Percentiles rank a stretch among this genome's conserved stretches.
Conservation (phyloP, 2,888 invertebrate species). For the Sminthurinus aureus region DNA sequence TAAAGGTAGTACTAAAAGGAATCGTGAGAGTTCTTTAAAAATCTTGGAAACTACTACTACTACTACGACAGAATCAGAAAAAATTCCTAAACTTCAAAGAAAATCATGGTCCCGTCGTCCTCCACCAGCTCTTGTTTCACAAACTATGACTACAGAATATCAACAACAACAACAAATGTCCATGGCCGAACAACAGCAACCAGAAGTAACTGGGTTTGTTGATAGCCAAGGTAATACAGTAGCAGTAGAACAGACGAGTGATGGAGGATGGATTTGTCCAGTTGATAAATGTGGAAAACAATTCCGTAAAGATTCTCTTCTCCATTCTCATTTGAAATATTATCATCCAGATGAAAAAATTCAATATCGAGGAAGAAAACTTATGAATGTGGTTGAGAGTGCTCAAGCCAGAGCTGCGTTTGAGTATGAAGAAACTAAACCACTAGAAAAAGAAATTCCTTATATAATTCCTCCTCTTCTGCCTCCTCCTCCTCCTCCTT, state of each 20-base stretch:
- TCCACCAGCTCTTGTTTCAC: neutral
- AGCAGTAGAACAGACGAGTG: slow-evolving; percentile 46
- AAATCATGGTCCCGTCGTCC: neutral
- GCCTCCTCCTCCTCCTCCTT: neutral
- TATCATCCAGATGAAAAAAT: slow-evolving; percentile 83
- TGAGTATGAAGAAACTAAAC: neutral
- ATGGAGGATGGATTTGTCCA: slow-evolving; percentile 74
- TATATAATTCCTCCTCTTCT: too few species aligned
- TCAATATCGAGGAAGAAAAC: slow-evolving; percentile 75
- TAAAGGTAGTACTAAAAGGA: slow-evolving; percentile 22
- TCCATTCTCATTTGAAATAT: slow-evolving; percentile 93
- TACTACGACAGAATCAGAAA: slow-evolving; percentile 14
- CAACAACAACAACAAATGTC: neutral
- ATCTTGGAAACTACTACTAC: slow-evolving; percentile 34
- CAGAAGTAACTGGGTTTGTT: slow-evolving; percentile 38
- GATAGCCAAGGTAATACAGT: slow-evolving; percentile 48
- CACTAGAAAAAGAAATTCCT: neutral
- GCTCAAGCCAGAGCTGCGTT: slow-evolving; percentile 75
- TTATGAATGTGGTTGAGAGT: slow-evolving; percentile 85
- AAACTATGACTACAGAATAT: neutral
- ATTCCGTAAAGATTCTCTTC: slow-evolving; percentile 87
- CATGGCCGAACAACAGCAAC: neutral
- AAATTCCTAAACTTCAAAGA: slow-evolving; percentile 13
- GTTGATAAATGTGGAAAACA: slow-evolving; percentile 85
- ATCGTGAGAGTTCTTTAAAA: slow-evolving; percentile 37